Evolutionary conservation across 2,113 vertebrate genomes (phyloP).

Genomic region (Pycnonotus jocosus): DNA sequence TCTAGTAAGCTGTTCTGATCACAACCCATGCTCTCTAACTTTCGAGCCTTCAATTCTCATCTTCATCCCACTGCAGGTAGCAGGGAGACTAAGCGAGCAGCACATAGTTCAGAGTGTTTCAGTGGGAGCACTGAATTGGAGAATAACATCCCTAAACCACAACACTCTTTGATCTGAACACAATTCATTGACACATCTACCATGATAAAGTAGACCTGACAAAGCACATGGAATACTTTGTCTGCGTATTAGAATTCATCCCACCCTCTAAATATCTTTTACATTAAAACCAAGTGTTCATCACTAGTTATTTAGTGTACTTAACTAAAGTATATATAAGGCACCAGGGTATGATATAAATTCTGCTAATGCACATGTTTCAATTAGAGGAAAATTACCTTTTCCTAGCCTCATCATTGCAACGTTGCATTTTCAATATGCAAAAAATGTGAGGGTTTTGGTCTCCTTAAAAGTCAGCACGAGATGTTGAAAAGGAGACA

Average conservation of each 20-base stretch:
- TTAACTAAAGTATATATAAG: not conserved
- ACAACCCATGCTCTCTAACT: not conserved
- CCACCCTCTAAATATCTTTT: not conserved
- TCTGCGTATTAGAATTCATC: not conserved
- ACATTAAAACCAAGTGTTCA: not conserved
- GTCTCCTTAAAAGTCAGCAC: not conserved
- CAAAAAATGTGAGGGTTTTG: not conserved
- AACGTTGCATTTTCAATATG: not conserved
- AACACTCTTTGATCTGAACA: not conserved
- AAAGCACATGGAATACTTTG: not conserved
- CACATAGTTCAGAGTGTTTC: not conserved
- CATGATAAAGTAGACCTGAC: not conserved
- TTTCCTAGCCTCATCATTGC: not conserved
- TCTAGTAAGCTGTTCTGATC: not conserved
- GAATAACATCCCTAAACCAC: not conserved
- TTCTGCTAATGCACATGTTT: not conserved
- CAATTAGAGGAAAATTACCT: not conserved
- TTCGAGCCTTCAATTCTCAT: not conserved
- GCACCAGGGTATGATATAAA: not conserved
- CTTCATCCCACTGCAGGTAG: not conserved
- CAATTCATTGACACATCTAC: not conserved
- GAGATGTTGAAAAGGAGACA: not conserved
- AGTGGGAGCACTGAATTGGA: not conserved
- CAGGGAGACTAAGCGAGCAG: not conserved
- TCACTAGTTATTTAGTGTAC: not conserved